These are phyloP conservation scores for Callimorpha dominula DNA, from an alignment of 2,888 invertebrate species.

Conservation along the genomic window DNA sequence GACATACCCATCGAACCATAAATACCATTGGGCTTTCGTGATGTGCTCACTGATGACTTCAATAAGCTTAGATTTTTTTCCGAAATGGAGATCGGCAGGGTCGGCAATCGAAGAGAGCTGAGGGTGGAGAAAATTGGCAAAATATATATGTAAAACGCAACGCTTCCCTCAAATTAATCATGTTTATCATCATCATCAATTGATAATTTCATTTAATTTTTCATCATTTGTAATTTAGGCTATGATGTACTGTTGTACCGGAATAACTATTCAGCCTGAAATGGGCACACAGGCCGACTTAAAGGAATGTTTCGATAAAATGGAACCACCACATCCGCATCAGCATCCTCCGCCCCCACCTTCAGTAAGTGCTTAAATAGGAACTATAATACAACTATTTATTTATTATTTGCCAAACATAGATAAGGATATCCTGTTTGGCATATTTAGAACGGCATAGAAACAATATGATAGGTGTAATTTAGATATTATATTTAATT, in stretches of 20 bases:
- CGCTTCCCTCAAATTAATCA: not conserved
- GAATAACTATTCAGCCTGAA: not conserved
- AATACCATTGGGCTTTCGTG: too few relatives aligned
- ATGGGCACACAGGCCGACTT: not conserved
- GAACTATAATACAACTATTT: not conserved
- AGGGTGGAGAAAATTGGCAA: too few relatives aligned
- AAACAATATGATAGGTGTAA: too few relatives aligned
- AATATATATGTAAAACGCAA: too few relatives aligned
- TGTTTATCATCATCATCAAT: not conserved
- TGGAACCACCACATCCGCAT: not conserved
- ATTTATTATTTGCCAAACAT: too few relatives aligned
- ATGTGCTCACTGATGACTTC: not conserved
- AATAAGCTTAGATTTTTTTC: too few relatives aligned
- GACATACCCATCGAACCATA: not conserved
- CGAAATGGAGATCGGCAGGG: too few relatives aligned
- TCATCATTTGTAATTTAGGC: not conserved
- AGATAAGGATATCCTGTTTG: too few relatives aligned
- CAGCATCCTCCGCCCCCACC: not conserved
- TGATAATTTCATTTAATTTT: not conserved
- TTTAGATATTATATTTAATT: too few relatives aligned
- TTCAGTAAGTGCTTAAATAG: not conserved
- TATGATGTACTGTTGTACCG: not conserved
- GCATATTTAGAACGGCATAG: too few relatives aligned
- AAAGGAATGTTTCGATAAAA: not conserved
- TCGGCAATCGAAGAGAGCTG: too few relatives aligned